Evolutionary conservation across 2,888 invertebrate species (phyloP).

Genomic region (Minunthozetes semirufus): DNA sequence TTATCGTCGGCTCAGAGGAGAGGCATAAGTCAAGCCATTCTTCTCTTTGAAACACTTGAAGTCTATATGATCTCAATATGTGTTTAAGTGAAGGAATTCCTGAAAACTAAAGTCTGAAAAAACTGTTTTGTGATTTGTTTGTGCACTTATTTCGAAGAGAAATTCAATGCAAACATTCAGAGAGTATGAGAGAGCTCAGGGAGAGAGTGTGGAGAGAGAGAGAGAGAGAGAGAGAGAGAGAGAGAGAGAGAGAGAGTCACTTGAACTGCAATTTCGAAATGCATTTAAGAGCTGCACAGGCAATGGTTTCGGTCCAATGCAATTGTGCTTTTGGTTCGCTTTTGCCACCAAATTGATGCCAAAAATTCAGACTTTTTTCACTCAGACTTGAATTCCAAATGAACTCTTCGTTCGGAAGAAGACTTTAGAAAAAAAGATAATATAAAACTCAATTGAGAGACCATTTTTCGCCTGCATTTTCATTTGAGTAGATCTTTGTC

Average conservation of each 20-base stretch:
- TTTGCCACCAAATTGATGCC: neutral
- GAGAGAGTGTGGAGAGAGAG: too few species aligned
- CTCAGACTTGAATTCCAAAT: neutral
- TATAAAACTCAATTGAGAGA: neutral
- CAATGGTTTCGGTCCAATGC: constrained; percentile 18
- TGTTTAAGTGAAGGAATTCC: too few species aligned
- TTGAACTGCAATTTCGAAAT: neutral
- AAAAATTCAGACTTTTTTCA: neutral
- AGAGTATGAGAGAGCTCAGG: too few species aligned
- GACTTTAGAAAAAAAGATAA: neutral
- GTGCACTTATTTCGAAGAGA: too few species aligned
- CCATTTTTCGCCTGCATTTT: neutral
- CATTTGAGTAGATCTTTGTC: neutral
- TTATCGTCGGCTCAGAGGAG: too few species aligned
- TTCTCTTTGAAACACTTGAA: too few species aligned
- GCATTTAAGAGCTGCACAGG: neutral
- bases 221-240: too few species aligned
- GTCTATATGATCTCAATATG: too few species aligned
- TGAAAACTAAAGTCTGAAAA: too few species aligned
- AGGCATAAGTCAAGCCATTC: too few species aligned
- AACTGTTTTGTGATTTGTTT: too few species aligned
- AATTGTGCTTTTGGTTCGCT: neutral
- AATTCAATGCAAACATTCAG: too few species aligned
- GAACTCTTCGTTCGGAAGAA: neutral
- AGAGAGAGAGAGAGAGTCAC: neutral